Conservation (phyloP, 2,888 invertebrate species). For the Hymenopus coronatus region DNA sequence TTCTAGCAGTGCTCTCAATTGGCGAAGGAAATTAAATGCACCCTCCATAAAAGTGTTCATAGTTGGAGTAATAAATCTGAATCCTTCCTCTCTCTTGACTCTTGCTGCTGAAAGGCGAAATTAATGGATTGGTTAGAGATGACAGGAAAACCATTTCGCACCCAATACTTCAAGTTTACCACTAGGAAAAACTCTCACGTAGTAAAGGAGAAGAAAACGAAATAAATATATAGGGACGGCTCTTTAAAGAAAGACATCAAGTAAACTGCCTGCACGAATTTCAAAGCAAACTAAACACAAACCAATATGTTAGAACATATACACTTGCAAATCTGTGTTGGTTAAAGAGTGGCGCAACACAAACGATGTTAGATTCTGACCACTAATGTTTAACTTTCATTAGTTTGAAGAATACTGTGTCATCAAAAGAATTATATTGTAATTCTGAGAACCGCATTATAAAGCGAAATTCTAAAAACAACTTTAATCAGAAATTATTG, state of each 20-base stretch:
- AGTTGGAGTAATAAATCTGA: background rate
- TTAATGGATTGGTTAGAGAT: constrained; percentile 17
- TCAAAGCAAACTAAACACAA: background rate
- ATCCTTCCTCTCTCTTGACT: background rate
- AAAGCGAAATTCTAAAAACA: too few species aligned
- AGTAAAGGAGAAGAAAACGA: background rate
- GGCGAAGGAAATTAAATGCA: background rate
- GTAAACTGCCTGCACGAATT: background rate
- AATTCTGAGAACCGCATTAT: too few species aligned
- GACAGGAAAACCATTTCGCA: constrained; percentile 5
- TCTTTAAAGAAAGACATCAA: background rate
- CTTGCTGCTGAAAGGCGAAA: background rate
- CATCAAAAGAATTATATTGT: too few species aligned
- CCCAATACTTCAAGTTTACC: background rate
- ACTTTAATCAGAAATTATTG: too few species aligned
- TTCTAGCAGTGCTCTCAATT: background rate
- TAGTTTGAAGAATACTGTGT: too few species aligned
- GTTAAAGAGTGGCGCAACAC: too few species aligned
- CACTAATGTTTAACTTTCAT: too few species aligned
- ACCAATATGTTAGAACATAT: too few species aligned
- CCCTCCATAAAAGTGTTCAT: background rate
- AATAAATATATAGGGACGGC: background rate
- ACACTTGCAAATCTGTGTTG: too few species aligned
- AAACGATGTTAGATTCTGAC: too few species aligned
- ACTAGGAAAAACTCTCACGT: background rate